These are phyloP conservation scores for Scarus forsteni DNA, from an alignment of 2,797 vertebrate genomes.

Conservation along the genomic window DNA sequence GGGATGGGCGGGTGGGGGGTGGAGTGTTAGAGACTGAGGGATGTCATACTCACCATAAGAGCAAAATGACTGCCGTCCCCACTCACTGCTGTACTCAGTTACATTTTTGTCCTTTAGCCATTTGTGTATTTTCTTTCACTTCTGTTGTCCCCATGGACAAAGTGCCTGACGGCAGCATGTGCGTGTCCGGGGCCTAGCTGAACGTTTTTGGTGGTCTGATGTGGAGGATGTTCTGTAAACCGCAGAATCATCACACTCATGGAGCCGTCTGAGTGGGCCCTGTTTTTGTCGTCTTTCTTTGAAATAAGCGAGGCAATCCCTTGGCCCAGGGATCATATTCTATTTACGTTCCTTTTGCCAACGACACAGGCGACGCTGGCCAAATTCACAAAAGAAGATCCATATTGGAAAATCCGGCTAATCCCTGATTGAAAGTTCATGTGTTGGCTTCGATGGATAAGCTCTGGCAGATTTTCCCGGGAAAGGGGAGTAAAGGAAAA, in stretches of 20 bases:
- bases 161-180: constrained; percentile 66
- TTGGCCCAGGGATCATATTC: constrained; percentile 90
- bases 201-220: constrained; percentile 82
- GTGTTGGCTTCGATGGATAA: constrained; percentile 90
- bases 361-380: constrained; percentile 87
- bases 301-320: constrained; percentile 89
- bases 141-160: constrained; percentile 63
- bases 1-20: constrained; percentile 31
- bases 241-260: constrained; percentile 78
- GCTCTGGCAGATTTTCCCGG: constrained; percentile 90
- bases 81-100: constrained; percentile 28
- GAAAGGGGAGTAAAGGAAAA: constrained; percentile 83
- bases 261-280: constrained; percentile 82
- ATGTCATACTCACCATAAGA: constrained; percentile 52
- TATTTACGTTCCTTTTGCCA: constrained; percentile 89
- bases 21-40: constrained; percentile 50
- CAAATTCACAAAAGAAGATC: constrained; percentile 92
- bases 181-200: constrained; percentile 57
- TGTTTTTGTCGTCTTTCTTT: constrained; percentile 88
- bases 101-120: constrained; percentile 29
- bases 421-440: constrained; percentile 92
- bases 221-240: constrained; percentile 79
- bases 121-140: constrained; percentile 38
- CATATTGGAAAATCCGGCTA: constrained; percentile 92
- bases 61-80: constrained; percentile 14